These are phyloP conservation scores for Entelurus aequoreus DNA, from an alignment of 2,113 vertebrate genomes.

Conservation along the genomic window DNA sequence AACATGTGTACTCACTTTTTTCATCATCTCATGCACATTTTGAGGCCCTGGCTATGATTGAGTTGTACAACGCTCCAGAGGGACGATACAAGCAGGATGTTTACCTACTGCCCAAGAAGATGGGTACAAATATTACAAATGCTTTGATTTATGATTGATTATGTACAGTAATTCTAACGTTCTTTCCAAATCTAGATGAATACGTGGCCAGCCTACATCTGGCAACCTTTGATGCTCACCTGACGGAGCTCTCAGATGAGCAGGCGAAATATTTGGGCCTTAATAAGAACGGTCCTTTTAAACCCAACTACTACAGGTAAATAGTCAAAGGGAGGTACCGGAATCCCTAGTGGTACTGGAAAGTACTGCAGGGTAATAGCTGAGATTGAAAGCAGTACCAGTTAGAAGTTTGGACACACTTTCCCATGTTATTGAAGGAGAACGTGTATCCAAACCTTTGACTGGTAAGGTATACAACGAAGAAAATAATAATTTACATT, in stretches of 20 bases:
- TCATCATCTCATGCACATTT: conserved; percentile 11
- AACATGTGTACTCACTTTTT: no score
- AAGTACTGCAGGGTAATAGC: no score
- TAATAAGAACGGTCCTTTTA: conserved; percentile 97
- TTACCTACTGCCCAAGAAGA: conserved; percentile 97
- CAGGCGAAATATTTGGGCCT: conserved; percentile 96
- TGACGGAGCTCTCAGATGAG: conserved; percentile 91
- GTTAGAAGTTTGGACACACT: no score
- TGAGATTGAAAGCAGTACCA: no score
- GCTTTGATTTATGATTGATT: conserved; percentile 1
- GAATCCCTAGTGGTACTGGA: no score
- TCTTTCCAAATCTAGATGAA: conserved; percentile 74
- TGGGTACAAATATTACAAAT: conserved; percentile 79
- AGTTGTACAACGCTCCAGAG: conserved; percentile 94
- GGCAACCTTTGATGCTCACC: conserved; percentile 92
- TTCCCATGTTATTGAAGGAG: no score
- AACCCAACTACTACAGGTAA: conserved; percentile 98
- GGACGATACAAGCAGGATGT: conserved; percentile 97
- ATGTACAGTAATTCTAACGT: background rate
- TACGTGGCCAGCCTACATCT: conserved; percentile 96
- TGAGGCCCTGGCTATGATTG: conserved; percentile 92
- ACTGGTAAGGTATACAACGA: no score
- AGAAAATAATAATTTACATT: no score
- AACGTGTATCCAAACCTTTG: no score
- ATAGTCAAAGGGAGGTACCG: background rate